Conservation (phyloP, 2,113 vertebrate genomes). For the Chrysemys picta region DNA sequence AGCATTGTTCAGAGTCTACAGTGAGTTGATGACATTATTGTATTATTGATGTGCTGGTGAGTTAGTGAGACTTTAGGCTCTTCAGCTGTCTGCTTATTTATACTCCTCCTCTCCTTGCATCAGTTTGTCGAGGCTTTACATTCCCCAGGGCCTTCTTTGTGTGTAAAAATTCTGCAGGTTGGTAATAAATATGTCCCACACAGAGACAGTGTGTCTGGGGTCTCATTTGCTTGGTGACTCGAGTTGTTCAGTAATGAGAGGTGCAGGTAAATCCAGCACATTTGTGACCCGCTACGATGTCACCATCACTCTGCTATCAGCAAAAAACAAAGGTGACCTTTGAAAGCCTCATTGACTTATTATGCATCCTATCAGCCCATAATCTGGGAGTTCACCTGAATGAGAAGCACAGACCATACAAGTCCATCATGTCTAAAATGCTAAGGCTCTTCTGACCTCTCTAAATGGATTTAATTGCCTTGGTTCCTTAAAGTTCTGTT, state of each 20-base stretch:
- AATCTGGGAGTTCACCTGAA: slow-evolving; percentile 35
- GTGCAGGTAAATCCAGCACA: slow-evolving; percentile 18
- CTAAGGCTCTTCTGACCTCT: slow-evolving; percentile 59
- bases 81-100: slow-evolving; percentile 53
- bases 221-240: slow-evolving; percentile 34
- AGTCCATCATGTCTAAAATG: slow-evolving; percentile 25
- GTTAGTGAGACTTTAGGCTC: slow-evolving; percentile 48
- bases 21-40: slow-evolving; percentile 50
- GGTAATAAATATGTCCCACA: slow-evolving; percentile 63
- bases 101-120: slow-evolving; percentile 1
- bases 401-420: slow-evolving; percentile 11
- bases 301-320: background rate
- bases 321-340: slow-evolving; percentile 35
- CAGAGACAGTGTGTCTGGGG: slow-evolving; percentile 36
- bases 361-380: background rate
- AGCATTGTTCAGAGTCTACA: slow-evolving; percentile 34
- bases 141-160: slow-evolving; percentile 50
- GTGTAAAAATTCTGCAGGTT: slow-evolving; percentile 50
- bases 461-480: slow-evolving; percentile 70
- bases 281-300: slow-evolving; percentile 34
- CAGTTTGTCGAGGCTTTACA: background rate
- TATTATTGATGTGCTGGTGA: slow-evolving; percentile 71
- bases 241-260: slow-evolving; percentile 55
- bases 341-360: background rate
- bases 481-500: slow-evolving; percentile 47